Evolutionary conservation across 2,113 vertebrate species (phyloP), one percentile per base, ranked within the genome.

Genomic region (Perca schrenkii): DNA sequence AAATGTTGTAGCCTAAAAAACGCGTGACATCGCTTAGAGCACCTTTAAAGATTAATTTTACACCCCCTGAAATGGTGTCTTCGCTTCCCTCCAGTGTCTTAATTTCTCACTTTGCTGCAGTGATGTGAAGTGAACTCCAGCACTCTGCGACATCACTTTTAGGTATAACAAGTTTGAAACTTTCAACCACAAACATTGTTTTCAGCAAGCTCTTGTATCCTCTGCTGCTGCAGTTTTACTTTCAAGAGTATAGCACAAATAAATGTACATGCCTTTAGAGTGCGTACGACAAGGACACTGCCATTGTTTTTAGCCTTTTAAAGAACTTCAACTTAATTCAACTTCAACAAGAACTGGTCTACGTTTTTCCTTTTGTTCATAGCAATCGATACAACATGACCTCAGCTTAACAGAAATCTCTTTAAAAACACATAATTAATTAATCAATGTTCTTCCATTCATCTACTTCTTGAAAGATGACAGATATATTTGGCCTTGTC

Each of bases 401-500:
- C 53, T 79, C 14, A 62, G 25, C 72, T 74, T 21, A n/a, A 52
- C 4, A 80, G 53, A 70, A 69, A 61, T 63, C 1, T 54, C 40
- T 63, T 75, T 43, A 46, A 64, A 75, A 53, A 31, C 3, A 60
- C 6, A 65, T 22, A 71, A 80, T 74, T 22, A 71, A 80, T 74
- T 4, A 77, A 43, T 79, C 4, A 12, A 3, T 43, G 50, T 56
- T 66, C 15, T 54, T 86, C 21, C 6, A 76, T 85, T 91, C 22
- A 65, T 65, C 49, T 25, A 74, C 58, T 53, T 74, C 8, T 77
- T 28, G 79, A 82, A n/a, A 80, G 58, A 56, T 57, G 76, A 58
- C 50, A 72, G 69, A 72, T 14, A 21, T 21, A 58, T 52, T 65
- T 80, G 80, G 65, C 81, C 86, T 83, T 70, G 63, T 56, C 73